Base-by-base conservation (phyloP, 2,113 vertebrate species). In the Megaceryle torquata region DNA sequence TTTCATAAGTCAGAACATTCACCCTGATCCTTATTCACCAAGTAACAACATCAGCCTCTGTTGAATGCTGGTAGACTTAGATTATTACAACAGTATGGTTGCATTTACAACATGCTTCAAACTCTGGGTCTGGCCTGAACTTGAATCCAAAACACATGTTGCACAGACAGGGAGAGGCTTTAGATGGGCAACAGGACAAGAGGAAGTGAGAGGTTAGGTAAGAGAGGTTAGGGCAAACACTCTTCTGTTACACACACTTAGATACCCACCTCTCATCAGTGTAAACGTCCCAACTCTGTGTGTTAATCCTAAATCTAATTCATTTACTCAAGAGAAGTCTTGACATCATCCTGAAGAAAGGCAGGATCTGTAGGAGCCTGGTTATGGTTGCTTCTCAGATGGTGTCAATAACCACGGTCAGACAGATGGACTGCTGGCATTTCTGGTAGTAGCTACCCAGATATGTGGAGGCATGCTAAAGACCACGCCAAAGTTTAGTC, bases 201-300 rank as follows among this genome's bases (percentile, higher is more conserved):
- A 71, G 22, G 33, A 72, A 44, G 26, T 24, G 14, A 74, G 69
- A 67, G 17, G 37, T n/a, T 53, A 54, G 22, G 54, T 22, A 13
- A 74, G 64, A 61, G 64, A 67, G 17, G 41, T 41, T 53, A 54
- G 22, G 54, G 48, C 12, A 69, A 31, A 10, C 39, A 21, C 25
- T 10, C 5, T 31, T 33, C 50, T 22, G 46, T 56, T 19, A 61
- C 35, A 37, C 29, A 69, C 29, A 28, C 37, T 60, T 37, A 51
- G 54, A 22, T 20, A 74, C 3, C 69, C 51, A 48, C 18, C 28
- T 28, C 6, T 4, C 26, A 21, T 13, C 0, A 0, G 6, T 13
- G 5, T 51, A 57, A 72, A 91, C 3, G 19, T 39, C 37, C 46
- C 61, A 59, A 65, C 15, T 13, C 44, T 28, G 22, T 63, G 12